These are phyloP conservation scores for Vulpes ferrilata DNA, from an alignment of 2,113 vertebrate species.

Conservation along the genomic window DNA sequence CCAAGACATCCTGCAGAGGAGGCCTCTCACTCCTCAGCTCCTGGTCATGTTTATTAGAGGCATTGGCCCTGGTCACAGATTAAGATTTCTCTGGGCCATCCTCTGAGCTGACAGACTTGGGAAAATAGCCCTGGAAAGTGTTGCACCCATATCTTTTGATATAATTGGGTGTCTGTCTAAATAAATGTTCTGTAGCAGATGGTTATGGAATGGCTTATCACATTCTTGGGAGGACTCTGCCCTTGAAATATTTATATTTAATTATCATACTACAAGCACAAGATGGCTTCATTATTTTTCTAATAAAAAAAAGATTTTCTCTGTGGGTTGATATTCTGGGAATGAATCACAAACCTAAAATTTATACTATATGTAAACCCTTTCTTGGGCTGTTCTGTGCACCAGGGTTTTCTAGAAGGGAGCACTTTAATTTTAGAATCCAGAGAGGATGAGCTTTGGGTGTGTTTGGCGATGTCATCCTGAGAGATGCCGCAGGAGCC, in stretches of 20 bases:
- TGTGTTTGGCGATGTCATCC: not conserved
- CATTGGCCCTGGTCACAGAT: not conserved
- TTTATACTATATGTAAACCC: not conserved
- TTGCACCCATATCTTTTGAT: conserved; percentile 64
- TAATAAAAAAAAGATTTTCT: not conserved
- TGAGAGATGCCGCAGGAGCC: conserved; percentile 45
- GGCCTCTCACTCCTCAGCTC: not conserved
- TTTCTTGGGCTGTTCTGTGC: not conserved
- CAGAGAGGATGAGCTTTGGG: not conserved
- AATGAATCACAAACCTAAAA: conserved; percentile 48
- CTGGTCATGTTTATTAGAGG: not conserved
- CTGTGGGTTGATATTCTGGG: not conserved
- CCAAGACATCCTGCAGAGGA: not conserved
- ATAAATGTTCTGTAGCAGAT: conserved; percentile 71
- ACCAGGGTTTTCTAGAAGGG: not conserved
- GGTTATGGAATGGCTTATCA: conserved; percentile 69
- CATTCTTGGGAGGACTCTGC: conserved; percentile 68
- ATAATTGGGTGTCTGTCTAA: conserved; percentile 67
- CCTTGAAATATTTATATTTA: conserved; percentile 77
- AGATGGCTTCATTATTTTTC: not conserved
- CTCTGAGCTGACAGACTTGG: conserved; percentile 24
- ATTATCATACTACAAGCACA: conserved; percentile 48
- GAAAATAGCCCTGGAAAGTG: conserved; percentile 52
- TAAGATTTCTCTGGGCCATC: not conserved
- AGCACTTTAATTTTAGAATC: conserved; percentile 52